Conservation (phyloP, 2,113 vertebrate genomes). For the Cisticola juncidis region DNA sequence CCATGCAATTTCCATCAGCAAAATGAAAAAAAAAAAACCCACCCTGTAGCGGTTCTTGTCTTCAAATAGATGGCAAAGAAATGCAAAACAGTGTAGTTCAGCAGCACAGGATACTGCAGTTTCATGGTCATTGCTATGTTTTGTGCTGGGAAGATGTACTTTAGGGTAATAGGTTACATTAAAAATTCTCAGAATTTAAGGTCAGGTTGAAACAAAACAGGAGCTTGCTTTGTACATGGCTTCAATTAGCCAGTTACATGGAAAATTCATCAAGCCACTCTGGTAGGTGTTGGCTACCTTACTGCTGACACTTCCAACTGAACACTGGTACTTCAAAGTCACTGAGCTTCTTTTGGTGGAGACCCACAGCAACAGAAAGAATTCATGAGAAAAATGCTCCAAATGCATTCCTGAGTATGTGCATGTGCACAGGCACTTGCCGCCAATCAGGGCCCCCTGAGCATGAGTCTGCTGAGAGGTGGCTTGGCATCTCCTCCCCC, state of each 20-base stretch:
- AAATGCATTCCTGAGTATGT: too few species aligned
- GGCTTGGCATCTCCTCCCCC: fast-evolving
- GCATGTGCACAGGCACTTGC: fast-evolving
- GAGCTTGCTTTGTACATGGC: neutral
- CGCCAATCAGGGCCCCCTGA: neutral
- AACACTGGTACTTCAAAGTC: neutral
- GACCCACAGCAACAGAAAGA: neutral
- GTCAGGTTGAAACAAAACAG: neutral
- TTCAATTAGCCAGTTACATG: neutral
- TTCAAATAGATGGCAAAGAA: neutral
- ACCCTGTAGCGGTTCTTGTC: neutral
- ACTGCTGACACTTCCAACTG: fast-evolving
- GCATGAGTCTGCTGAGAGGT: neutral
- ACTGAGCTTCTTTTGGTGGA: neutral
- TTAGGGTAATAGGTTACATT: neutral
- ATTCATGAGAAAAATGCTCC: neutral
- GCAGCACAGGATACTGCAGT: neutral
- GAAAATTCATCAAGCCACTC: neutral
- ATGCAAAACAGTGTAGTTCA: neutral
- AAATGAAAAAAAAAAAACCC: neutral
- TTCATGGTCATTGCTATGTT: neutral
- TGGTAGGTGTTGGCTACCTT: neutral
- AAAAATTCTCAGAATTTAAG: neutral
- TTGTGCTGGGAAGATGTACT: neutral
- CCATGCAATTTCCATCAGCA: neutral